Evolutionary conservation across 2,113 vertebrate genomes (phyloP).

Genomic region (Passer domesticus): DNA sequence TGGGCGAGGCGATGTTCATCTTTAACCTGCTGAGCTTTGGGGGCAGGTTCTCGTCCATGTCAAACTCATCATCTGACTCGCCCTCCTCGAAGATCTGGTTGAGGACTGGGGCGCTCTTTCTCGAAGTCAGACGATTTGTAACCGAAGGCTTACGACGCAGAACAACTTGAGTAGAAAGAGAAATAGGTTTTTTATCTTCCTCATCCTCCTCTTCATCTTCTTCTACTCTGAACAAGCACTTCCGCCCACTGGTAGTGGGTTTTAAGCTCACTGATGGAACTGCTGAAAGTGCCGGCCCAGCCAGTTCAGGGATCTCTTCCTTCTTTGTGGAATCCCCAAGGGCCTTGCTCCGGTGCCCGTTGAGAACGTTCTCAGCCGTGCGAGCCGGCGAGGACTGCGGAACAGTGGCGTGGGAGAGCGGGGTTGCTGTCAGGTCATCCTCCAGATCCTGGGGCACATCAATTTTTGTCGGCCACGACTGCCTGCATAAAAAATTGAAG

Average conservation of each 20-base stretch:
- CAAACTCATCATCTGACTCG: conserved; percentile 93
- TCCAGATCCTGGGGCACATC: conserved; percentile 96
- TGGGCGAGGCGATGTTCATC: conserved; percentile 93
- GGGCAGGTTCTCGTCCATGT: conserved; percentile 92
- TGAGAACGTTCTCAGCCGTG: conserved; percentile 86
- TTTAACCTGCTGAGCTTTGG: conserved; percentile 94
- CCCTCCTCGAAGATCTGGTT: conserved; percentile 98
- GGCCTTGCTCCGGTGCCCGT: conserved; percentile 89
- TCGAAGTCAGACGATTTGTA: conserved; percentile 92
- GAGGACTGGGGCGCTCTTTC: conserved; percentile 93
- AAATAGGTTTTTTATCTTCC: conserved; percentile 87
- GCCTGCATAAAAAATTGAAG: conserved; percentile 71
- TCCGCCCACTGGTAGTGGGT: conserved; percentile 80
- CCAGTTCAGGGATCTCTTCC: conserved; percentile 81
- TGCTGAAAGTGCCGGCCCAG: conserved; percentile 59
- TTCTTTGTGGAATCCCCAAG: conserved; percentile 82
- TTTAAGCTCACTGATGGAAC: conserved; percentile 61
- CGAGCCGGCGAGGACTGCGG: conserved; percentile 87
- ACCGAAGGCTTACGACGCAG: conserved; percentile 92
- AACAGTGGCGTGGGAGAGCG: conserved; percentile 85
- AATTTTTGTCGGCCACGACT: conserved; percentile 94
- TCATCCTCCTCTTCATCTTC: conserved; percentile 96
- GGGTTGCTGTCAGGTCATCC: conserved; percentile 90
- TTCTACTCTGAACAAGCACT: conserved; percentile 92
- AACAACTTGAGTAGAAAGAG: conserved; percentile 87